Percentiles rank a stretch among this genome's conserved stretches.
Conservation (phyloP, 2,888 invertebrate genomes). For the Campoplex nolae region DNA sequence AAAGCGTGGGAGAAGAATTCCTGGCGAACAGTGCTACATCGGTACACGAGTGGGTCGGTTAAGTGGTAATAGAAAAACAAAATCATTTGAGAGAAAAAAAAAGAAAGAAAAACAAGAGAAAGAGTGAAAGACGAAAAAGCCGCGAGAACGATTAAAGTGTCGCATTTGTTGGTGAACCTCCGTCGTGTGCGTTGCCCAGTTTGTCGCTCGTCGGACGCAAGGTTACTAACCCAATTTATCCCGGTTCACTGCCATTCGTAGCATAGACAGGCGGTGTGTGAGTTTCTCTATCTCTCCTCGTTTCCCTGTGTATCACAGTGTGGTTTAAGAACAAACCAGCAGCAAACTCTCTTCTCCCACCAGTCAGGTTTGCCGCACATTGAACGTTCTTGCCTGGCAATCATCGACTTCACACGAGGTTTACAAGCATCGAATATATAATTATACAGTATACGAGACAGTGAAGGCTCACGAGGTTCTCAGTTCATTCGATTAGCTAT, state of each 20-base stretch:
- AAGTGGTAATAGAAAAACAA: slow-evolving; percentile 20
- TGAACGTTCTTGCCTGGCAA: slow-evolving; percentile 17
- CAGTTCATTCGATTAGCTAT: slow-evolving; percentile 46
- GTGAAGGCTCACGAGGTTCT: slow-evolving; percentile 17
- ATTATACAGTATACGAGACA: slow-evolving; percentile 11
- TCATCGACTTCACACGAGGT: slow-evolving; percentile 26
- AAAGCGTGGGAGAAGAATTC: slow-evolving; percentile 16
- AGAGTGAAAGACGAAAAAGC: slow-evolving; percentile 19
- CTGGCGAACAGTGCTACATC: slow-evolving; percentile 20
- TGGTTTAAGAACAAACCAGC: slow-evolving; percentile 10
- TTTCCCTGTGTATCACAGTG: slow-evolving; percentile 5
- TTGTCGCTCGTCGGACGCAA: slow-evolving; percentile 44
- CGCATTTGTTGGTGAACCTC: slow-evolving; percentile 40
- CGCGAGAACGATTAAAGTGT: slow-evolving; percentile 8
- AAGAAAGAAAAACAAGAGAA: slow-evolving; percentile 29
- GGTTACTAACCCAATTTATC: slow-evolving; percentile 72
- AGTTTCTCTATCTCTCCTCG: slow-evolving; percentile 21
- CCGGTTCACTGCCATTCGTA: slow-evolving; percentile 63
- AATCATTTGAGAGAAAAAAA: neutral
- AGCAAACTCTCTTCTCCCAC: slow-evolving; percentile 14
- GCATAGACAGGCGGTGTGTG: slow-evolving; percentile 17
- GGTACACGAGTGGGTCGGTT: neutral
- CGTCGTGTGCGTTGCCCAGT: slow-evolving; percentile 24
- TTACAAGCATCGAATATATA: slow-evolving; percentile 26
- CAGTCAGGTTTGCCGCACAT: slow-evolving; percentile 6